Evolutionary conservation across 2,113 vertebrate species (phyloP).

Genomic region (Actinemys pallida): DNA sequence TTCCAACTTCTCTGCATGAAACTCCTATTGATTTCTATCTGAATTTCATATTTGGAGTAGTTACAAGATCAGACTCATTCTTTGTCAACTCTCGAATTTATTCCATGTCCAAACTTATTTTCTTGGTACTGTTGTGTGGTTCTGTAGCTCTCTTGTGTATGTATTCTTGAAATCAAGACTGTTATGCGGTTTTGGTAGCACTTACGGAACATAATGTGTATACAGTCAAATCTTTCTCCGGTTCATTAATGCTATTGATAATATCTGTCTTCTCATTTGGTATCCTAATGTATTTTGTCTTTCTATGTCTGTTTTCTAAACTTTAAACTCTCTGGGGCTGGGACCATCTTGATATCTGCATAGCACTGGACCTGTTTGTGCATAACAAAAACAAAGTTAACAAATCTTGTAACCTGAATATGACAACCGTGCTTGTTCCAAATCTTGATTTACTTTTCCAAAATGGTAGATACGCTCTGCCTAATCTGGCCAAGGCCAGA

Average conservation of each 20-base stretch:
- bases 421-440: not conserved
- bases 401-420: not conserved
- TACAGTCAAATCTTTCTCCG: not conserved
- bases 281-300: not conserved
- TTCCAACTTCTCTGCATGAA: not conserved
- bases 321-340: not conserved
- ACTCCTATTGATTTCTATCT: not conserved
- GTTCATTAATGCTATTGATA: not conserved
- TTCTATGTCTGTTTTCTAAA: accelerated
- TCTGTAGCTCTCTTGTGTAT: not conserved
- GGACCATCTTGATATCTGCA: not conserved
- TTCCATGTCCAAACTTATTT: not conserved
- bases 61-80: not conserved
- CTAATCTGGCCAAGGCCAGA: not conserved
- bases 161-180: not conserved
- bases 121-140: accelerated
- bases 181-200: not conserved
- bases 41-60: not conserved
- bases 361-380: not conserved
- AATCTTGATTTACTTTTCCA: not conserved
- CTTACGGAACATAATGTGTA: not conserved
- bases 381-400: not conserved
- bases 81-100: not conserved
- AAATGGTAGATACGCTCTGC: not conserved
- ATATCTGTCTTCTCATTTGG: not conserved